phyloP scores from a whole-genome alignment of 2,888 invertebrate species.

The Falcaria lacertinaria region DNA sequence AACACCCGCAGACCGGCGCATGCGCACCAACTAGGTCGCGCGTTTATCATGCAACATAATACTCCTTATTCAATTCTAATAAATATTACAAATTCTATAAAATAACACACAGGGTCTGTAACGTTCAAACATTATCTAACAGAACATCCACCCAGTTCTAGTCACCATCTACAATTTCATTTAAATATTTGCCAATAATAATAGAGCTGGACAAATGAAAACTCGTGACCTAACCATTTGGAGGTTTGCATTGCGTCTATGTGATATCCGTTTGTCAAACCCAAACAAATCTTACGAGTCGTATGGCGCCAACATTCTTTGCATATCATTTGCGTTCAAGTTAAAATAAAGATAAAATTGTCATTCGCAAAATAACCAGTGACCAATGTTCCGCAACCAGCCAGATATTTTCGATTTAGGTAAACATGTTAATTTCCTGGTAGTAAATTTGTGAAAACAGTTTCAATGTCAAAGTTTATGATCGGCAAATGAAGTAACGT shows the following conservation, averaged over 20 bases:
- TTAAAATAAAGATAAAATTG: not conserved
- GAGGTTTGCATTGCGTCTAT: slow-evolving; percentile 45
- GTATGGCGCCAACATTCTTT: slow-evolving; percentile 60
- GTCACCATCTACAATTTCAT: not conserved
- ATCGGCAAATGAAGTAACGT: slow-evolving; percentile 54
- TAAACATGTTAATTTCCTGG: slow-evolving; percentile 56
- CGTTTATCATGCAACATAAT: slow-evolving; percentile 51
- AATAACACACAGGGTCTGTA: slow-evolving; percentile 1
- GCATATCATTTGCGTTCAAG: slow-evolving; percentile 24
- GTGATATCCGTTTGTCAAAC: slow-evolving; percentile 53
- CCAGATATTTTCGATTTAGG: slow-evolving; percentile 38
- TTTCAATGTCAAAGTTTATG: slow-evolving; percentile 72
- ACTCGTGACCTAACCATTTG: slow-evolving; percentile 53
- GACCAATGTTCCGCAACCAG: slow-evolving; percentile 49
- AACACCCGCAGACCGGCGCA: slow-evolving; percentile 32
- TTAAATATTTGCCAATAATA: slow-evolving; percentile 31
- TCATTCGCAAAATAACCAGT: slow-evolving; percentile 42
- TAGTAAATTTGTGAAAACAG: slow-evolving; percentile 64
- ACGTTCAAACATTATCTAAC: not conserved
- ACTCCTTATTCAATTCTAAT: slow-evolving; percentile 50
- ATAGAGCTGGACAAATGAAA: slow-evolving; percentile 34
- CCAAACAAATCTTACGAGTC: slow-evolving; percentile 41
- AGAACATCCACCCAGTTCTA: too few relatives aligned
- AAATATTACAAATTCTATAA: slow-evolving; percentile 22
- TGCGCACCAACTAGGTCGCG: slow-evolving; percentile 53